Evolutionary conservation across 2,797 vertebrate species (phyloP).

Genomic region (Manis crassicaudata): DNA sequence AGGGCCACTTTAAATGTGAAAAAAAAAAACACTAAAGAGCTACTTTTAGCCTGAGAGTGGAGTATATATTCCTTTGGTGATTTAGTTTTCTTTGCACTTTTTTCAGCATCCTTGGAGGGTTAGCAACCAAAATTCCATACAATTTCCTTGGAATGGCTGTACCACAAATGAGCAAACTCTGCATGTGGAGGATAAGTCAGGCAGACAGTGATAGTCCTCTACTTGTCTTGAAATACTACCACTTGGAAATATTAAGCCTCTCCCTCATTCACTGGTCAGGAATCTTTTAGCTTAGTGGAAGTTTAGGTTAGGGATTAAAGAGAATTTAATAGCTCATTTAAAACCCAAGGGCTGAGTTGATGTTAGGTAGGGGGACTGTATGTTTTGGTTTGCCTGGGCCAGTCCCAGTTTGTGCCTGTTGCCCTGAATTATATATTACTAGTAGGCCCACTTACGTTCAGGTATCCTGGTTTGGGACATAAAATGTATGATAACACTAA

Average conservation of each 20-base stretch:
- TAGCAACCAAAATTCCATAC: background rate
- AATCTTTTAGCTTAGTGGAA: conserved; percentile 10
- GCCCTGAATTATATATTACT: background rate
- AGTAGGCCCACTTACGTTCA: background rate
- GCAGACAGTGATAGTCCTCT: background rate
- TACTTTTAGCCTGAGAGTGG: background rate
- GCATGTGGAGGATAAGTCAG: background rate
- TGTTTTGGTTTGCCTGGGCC: background rate
- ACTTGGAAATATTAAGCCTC: conserved; percentile 16
- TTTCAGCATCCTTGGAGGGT: background rate
- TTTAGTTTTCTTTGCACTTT: conserved; percentile 1
- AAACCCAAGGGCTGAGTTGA: background rate
- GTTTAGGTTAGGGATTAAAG: conserved; percentile 47
- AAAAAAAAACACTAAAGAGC: background rate
- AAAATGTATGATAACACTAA: background rate
- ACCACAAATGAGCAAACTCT: background rate
- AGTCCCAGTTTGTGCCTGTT: background rate
- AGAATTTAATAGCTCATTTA: conserved; percentile 7
- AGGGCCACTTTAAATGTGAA: background rate
- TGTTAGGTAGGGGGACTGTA: background rate
- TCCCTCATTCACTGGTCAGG: background rate
- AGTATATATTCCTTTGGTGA: background rate
- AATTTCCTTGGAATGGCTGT: background rate
- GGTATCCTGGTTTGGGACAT: background rate
- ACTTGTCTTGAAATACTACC: background rate